Evolutionary conservation across 2,888 invertebrate species (phyloP), one percentile per base, ranked within the genome.

Genomic region (Criorhina ranunculi): DNA sequence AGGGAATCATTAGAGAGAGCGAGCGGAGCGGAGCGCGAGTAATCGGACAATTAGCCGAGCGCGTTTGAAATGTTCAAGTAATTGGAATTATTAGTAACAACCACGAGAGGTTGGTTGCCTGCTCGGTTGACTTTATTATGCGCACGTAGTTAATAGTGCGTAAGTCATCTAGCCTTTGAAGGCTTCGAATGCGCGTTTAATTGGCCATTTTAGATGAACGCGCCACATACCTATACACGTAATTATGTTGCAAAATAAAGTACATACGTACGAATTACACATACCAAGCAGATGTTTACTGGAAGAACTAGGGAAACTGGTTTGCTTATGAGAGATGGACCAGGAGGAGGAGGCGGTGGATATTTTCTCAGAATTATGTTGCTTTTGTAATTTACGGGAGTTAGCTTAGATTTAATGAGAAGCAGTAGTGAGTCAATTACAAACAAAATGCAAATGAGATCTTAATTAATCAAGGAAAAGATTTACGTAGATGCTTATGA

Each of bases 51-150:
- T 85, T 85, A 85, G 79, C 24, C 60, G 69, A 57, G 75, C 85
- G 75, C 85, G 85, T 70, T 75, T 79, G 70, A 85, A 72, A 75
- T 79, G 49, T 40, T 70, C 64, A 79, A 79, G 79, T 85, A 85
- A 85, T 85, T 85, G 79, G 70, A 85, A 85, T 85, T 85, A 85
- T 79, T 80, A 79, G 79, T 64, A 53, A 31, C 55, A 69, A 35
- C 75, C 69, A 69, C 75, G 64, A 70, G 59, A 53, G 60, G 57
- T 72, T 72, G 44, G 72, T 33, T 72, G 53, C 40, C 15, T 53
- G 42, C 40, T 80, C 33, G 46, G 67, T 73, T 67, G 64, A 31
- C 59, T 72, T 62, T 79, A 79, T 53, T 70, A 57, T 72, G 57
- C 55, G 64, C 72, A 57, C 40, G n/a, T 57, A 79, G 72, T 75